phyloP scores from a whole-genome alignment of 2,888 invertebrate genomes.

The Folsomia candida region DNA sequence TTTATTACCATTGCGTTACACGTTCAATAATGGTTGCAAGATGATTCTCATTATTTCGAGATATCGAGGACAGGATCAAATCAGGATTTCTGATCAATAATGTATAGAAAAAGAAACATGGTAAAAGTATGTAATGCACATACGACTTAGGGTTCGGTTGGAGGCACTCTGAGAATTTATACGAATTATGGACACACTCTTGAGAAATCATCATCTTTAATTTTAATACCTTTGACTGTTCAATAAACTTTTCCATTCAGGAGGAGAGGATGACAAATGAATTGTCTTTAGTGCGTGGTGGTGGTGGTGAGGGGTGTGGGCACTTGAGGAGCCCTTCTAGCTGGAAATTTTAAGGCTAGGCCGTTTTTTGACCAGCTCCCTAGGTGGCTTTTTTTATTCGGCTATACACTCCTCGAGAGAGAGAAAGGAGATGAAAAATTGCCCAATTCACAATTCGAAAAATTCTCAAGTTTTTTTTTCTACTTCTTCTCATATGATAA shows the following conservation, averaged over 20 bases:
- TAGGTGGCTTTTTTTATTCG: conserved; percentile 44
- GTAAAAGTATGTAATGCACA: background rate
- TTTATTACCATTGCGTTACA: conserved; percentile 4
- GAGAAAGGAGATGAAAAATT: conserved; percentile 41
- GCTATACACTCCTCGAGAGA: conserved; percentile 10
- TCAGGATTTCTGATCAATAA: background rate
- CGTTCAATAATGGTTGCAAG: background rate
- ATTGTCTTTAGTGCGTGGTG: conserved; percentile 29
- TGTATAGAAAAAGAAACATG: no score
- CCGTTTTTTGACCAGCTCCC: conserved; percentile 23
- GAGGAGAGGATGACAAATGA: conserved; percentile 36
- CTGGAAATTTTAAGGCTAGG: background rate
- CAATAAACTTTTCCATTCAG: conserved; percentile 15
- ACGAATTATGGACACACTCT: background rate
- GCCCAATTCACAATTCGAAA: conserved; percentile 41
- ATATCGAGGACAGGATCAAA: background rate
- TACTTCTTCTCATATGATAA: background rate
- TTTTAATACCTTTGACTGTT: conserved; percentile 14
- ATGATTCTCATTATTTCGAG: background rate
- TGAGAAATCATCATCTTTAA: conserved; percentile 9
- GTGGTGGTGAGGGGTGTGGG: conserved; percentile 32
- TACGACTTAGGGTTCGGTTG: no score
- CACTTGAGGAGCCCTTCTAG: background rate
- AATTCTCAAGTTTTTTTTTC: conserved; percentile 11
- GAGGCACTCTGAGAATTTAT: background rate